Percentiles rank a stretch among this genome's conserved stretches.
Conservation (phyloP, 2,797 vertebrate genomes). For the Holocentrus rufus region DNA sequence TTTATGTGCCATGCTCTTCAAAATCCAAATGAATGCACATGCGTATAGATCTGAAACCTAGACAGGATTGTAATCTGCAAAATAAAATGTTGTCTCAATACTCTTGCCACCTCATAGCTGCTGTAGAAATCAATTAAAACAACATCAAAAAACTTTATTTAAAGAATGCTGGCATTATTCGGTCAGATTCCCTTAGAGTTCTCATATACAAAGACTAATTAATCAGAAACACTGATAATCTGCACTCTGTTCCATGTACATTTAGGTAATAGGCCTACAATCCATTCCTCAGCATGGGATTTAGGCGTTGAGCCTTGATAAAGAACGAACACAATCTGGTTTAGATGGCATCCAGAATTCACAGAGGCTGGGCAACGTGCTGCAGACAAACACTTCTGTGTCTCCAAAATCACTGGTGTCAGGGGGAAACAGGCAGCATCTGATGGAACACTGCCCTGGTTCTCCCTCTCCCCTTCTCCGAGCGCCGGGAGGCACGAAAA, state of each 20-base stretch:
- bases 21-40: neutral
- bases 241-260: constrained; percentile 29
- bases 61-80: neutral
- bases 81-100: neutral
- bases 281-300: constrained; percentile 53
- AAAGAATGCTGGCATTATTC: neutral
- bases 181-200: no score
- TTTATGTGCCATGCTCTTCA: constrained; percentile 1
- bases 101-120: neutral
- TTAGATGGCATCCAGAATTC: constrained; percentile 74
- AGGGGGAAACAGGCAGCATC: constrained; percentile 76
- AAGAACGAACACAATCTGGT: constrained; percentile 72
- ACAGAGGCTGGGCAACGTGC: constrained; percentile 71
- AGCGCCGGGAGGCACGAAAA: constrained; percentile 64
- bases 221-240: constrained; percentile 1
- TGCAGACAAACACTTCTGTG: constrained; percentile 79
- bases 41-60: neutral
- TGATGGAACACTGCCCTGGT: constrained; percentile 77
- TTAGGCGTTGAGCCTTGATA: constrained; percentile 56
- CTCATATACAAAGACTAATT: neutral
- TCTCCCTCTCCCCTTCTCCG: constrained; percentile 64
- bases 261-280: constrained; percentile 47
- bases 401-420: constrained; percentile 79
- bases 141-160: neutral
- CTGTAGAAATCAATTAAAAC: neutral